phyloP scores from a whole-genome alignment of 2,888 invertebrate species.

The Lasioglossum vierecki region DNA sequence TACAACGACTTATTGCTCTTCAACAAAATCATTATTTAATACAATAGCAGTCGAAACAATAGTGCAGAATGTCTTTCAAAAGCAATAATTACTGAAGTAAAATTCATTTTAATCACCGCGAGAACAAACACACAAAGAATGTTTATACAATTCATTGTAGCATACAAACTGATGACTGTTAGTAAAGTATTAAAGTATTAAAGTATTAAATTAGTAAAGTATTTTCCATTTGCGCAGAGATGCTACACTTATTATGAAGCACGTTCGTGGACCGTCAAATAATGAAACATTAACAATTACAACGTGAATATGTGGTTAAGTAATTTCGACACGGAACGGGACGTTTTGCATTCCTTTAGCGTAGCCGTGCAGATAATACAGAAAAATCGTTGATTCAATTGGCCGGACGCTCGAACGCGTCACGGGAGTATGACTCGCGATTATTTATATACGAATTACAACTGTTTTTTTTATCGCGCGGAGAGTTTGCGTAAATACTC shows the following conservation, averaged over 20 bases:
- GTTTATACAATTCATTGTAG: not conserved
- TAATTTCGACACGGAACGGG: not conserved
- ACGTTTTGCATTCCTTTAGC: not conserved
- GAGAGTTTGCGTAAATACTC: constrained; percentile 16
- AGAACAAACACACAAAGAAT: not conserved
- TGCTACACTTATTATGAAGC: not conserved
- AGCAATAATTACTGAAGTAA: not conserved
- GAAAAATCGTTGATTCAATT: constrained; percentile 11
- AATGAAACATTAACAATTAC: not conserved
- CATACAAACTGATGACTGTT: not conserved
- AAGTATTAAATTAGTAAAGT: not conserved
- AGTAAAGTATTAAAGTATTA: too few species aligned
- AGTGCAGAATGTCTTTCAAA: not conserved
- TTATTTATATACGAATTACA: constrained; percentile 1
- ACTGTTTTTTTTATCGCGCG: not conserved
- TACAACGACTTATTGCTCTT: not conserved
- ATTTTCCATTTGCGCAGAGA: not conserved
- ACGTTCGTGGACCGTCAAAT: not conserved
- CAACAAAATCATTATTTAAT: not conserved
- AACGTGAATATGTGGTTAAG: not conserved
- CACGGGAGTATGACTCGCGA: not conserved
- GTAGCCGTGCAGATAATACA: not conserved
- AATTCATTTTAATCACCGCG: not conserved
- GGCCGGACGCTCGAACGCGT: not conserved
- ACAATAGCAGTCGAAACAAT: not conserved